Evolutionary conservation across 2,888 invertebrate species (phyloP).

Genomic region (Dasypolia templi): DNA sequence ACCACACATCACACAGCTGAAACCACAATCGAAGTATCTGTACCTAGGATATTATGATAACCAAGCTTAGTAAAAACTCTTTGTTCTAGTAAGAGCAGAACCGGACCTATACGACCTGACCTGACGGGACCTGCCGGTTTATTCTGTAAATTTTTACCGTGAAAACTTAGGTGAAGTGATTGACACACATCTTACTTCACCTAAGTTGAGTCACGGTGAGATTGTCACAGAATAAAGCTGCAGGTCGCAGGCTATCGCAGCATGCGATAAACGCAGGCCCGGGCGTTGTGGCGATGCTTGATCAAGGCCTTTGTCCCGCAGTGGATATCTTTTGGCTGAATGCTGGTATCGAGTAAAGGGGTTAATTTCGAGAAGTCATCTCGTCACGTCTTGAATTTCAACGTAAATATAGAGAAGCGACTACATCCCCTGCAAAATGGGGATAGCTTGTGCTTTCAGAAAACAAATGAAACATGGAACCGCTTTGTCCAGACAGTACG

Average conservation of each 20-base stretch:
- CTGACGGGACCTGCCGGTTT: background rate
- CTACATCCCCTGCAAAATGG: background rate
- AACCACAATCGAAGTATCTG: constrained; percentile 53
- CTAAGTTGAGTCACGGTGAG: too few relatives aligned
- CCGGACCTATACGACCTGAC: background rate
- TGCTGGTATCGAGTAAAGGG: background rate
- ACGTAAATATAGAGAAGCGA: background rate
- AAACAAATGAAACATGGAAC: background rate
- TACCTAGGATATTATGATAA: background rate
- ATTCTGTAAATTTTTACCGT: background rate
- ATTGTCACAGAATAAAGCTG: background rate
- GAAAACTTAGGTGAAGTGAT: too few relatives aligned
- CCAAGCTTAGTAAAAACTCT: background rate
- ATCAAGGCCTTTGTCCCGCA: background rate
- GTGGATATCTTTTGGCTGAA: constrained; percentile 6
- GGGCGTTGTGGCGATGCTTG: background rate
- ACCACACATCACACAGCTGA: constrained; percentile 88
- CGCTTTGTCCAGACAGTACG: background rate
- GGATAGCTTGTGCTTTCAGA: background rate
- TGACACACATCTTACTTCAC: too few relatives aligned
- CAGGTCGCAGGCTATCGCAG: background rate
- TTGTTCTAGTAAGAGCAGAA: background rate
- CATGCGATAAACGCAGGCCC: background rate
- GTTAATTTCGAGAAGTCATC: background rate
- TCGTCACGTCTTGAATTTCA: background rate